Percentiles rank a stretch among this genome's conserved stretches.
Evolutionary conservation across 1,140 invertebrate species (phyloP).

Genomic region (Apocrypta bakeri): DNA sequence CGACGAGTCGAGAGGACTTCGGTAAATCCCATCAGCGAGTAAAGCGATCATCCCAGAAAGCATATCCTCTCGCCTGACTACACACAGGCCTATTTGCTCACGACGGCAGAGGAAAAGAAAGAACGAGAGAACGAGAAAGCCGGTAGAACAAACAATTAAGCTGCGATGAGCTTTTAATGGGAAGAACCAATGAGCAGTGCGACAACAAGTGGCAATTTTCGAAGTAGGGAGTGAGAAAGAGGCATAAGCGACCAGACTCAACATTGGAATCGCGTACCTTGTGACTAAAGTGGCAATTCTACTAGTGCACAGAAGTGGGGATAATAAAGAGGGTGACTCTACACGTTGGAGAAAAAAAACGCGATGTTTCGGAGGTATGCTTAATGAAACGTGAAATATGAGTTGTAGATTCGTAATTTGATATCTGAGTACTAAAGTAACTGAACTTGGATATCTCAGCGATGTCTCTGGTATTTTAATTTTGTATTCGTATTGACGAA

Average conservation of each 20-base stretch:
- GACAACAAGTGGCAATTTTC: constrained; percentile 40
- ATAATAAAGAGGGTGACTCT: not conserved
- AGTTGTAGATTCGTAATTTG: not conserved
- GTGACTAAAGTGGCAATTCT: constrained; percentile 33
- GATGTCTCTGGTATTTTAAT: too few relatives aligned
- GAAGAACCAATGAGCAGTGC: not conserved
- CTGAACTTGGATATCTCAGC: too few relatives aligned
- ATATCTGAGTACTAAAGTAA: not conserved
- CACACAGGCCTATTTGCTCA: not conserved
- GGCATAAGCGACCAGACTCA: not conserved
- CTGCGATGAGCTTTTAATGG: constrained; percentile 11
- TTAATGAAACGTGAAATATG: not conserved
- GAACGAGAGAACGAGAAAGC: constrained; percentile 22
- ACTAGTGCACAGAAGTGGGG: not conserved
- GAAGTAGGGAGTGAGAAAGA: not conserved
- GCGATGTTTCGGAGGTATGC: not conserved
- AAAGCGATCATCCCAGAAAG: not conserved
- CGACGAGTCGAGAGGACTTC: too few relatives aligned
- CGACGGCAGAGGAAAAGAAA: not conserved
- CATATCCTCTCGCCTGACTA: not conserved
- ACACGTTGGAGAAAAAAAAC: not conserved
- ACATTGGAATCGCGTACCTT: constrained; percentile 17
- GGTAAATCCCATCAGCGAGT: not conserved
- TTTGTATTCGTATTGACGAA: too few relatives aligned
- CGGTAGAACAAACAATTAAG: constrained; percentile 14